Evolutionary conservation across 2,888 invertebrate species (phyloP).

Genomic region (Tenthredo amoena): DNA sequence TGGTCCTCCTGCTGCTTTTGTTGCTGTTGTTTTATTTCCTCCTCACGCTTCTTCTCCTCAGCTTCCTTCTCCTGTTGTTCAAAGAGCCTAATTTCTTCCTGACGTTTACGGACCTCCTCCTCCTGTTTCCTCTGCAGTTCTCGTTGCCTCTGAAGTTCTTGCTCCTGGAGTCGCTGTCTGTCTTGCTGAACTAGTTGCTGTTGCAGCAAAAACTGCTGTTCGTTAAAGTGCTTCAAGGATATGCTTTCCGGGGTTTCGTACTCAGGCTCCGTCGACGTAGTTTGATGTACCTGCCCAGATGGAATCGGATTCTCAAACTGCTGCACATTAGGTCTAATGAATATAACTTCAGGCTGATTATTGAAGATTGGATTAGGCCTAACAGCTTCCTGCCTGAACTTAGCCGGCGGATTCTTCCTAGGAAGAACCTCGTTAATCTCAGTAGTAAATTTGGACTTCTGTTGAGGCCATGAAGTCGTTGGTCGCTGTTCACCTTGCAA

Average conservation of each 20-base stretch:
- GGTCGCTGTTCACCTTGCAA: constrained; percentile 66
- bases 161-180: constrained; percentile 69
- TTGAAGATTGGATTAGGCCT: constrained; percentile 56
- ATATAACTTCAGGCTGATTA: constrained; percentile 64
- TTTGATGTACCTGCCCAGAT: constrained; percentile 11
- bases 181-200: constrained; percentile 74
- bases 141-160: constrained; percentile 69
- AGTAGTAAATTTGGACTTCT: constrained; percentile 66
- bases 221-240: constrained; percentile 74
- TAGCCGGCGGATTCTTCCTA: constrained; percentile 68
- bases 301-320: constrained; percentile 39
- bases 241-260: constrained; percentile 75
- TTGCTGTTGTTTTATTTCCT: constrained; percentile 40
- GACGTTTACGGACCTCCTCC: constrained; percentile 67
- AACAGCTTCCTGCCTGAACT: constrained; percentile 66
- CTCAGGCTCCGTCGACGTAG: constrained; percentile 60
- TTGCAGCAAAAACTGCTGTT: constrained; percentile 73
- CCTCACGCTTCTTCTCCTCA: constrained; percentile 18
- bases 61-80: constrained; percentile 63
- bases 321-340: constrained; percentile 64
- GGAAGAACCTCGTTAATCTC: constrained; percentile 74
- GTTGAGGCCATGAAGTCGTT: constrained; percentile 63
- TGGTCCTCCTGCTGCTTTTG: constrained; percentile 37
- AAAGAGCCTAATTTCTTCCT: constrained; percentile 67
- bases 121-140: constrained; percentile 67